Evolutionary conservation across 2,113 vertebrate genomes (phyloP).

Genomic region (Sylvia atricapilla): DNA sequence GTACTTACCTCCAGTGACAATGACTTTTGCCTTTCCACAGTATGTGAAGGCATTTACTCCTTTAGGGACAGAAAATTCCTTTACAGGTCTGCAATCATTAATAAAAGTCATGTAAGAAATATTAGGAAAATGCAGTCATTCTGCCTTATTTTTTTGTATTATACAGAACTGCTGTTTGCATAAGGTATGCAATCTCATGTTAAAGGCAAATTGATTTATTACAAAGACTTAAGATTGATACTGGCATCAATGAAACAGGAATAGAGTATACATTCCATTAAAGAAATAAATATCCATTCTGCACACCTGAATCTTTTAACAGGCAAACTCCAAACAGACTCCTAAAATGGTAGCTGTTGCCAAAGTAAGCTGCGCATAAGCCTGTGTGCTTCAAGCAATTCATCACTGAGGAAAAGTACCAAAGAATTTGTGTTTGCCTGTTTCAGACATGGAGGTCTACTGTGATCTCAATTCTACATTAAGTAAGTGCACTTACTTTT

Average conservation of each 20-base stretch:
- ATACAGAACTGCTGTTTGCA: background rate
- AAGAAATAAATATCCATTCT: background rate
- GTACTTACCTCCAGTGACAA: slow-evolving; percentile 74
- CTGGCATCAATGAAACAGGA: background rate
- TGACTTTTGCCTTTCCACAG: slow-evolving; percentile 71
- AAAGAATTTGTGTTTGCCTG: background rate
- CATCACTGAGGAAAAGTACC: background rate
- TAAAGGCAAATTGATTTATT: background rate
- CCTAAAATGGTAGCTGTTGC: background rate
- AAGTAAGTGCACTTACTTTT: background rate
- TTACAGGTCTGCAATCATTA: slow-evolving; percentile 67
- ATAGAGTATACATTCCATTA: background rate
- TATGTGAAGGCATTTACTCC: slow-evolving; percentile 75
- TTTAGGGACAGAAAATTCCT: slow-evolving; percentile 71
- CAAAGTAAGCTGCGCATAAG: background rate
- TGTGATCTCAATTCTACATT: background rate
- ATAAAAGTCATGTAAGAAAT: background rate
- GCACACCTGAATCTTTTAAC: background rate
- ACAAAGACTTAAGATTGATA: background rate
- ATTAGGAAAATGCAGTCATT: background rate
- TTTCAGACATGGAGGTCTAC: background rate
- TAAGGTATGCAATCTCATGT: background rate
- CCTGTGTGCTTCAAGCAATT: background rate
- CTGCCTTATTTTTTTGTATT: background rate
- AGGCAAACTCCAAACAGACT: background rate